Percentiles rank a stretch among this genome's conserved stretches.
phyloP scores from a whole-genome alignment of 2,888 invertebrate genomes.

The Onthophagus sagittarius region DNA sequence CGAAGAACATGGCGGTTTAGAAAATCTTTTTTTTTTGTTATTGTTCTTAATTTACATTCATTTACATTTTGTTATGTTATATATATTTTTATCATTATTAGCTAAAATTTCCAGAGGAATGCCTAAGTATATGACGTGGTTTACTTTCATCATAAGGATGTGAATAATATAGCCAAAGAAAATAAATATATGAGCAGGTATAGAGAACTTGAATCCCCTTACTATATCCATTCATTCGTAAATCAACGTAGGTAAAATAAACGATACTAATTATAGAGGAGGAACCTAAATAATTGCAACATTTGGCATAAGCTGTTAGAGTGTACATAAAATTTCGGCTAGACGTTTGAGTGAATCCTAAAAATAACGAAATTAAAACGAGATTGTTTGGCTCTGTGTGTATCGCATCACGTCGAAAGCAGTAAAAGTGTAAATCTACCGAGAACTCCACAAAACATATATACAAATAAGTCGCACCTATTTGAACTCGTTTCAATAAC shows the following conservation, averaged over 20 bases:
- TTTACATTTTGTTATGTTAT: background rate
- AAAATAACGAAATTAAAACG: background rate
- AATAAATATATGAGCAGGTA: background rate
- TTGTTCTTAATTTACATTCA: background rate
- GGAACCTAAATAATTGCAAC: background rate
- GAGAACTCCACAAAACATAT: background rate
- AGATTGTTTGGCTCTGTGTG: background rate
- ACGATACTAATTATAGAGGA: background rate
- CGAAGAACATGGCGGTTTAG: background rate
- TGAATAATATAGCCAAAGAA: background rate
- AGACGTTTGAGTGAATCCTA: background rate
- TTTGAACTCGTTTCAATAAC: background rate
- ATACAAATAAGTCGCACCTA: background rate
- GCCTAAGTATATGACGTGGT: background rate
- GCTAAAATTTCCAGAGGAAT: background rate
- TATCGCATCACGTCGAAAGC: background rate
- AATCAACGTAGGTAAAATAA: background rate
- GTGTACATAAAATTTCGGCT: background rate
- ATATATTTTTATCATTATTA: too few relatives aligned
- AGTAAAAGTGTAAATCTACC: background rate
- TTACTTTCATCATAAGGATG: background rate
- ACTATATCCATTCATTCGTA: background rate
- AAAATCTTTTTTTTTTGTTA: background rate
- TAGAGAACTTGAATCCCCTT: background rate
- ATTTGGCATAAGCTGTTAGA: background rate